Conservation (phyloP, 2,113 vertebrate genomes). For the Ameiurus melas region DNA sequence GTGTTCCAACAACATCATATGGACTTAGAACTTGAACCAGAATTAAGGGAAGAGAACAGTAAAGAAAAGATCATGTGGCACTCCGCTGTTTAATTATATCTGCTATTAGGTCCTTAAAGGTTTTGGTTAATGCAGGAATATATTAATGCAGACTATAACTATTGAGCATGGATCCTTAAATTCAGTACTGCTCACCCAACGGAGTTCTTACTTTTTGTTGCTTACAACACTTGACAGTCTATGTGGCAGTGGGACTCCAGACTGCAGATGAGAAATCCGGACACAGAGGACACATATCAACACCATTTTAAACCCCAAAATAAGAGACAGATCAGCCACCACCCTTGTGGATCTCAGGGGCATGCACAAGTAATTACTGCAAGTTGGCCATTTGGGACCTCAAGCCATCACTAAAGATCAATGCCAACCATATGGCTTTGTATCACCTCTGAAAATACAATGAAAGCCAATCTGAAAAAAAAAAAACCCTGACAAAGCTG, state of each 20-base stretch:
- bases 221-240: not conserved
- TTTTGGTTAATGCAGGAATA: not conserved
- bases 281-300: not conserved
- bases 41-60: too few species aligned
- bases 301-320: not conserved
- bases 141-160: not conserved
- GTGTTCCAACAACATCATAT: not conserved
- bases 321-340: not conserved
- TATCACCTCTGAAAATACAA: not conserved
- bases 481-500: not conserved
- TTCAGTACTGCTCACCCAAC: not conserved
- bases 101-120: not conserved
- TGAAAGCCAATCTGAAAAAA: not conserved
- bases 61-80: too few species aligned
- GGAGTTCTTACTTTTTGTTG: not conserved
- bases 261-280: not conserved
- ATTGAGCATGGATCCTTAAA: not conserved
- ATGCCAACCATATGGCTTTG: not conserved
- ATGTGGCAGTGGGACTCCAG: not conserved
- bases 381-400: not conserved
- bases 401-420: not conserved
- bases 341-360: not conserved
- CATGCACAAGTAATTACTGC: constrained; percentile 2
- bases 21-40: not conserved
- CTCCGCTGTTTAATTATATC: not conserved